Evolutionary conservation across 2,888 invertebrate species (phyloP).

Genomic region (Leucophenga maculata): DNA sequence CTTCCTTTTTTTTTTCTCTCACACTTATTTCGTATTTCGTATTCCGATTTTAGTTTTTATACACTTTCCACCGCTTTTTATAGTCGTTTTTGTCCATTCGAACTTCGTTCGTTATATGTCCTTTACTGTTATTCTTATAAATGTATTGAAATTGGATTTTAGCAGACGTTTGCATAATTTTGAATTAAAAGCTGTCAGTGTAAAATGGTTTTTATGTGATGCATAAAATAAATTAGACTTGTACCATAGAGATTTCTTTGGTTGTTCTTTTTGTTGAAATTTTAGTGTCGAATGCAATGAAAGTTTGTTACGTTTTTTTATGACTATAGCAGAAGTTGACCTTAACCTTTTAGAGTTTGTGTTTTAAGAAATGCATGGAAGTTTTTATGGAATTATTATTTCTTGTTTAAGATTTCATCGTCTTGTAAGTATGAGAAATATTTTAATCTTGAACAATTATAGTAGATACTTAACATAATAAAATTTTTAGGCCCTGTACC

Average conservation of each 20-base stretch:
- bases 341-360: conserved; percentile 7
- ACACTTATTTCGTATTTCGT: too few relatives aligned
- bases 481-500: too few relatives aligned
- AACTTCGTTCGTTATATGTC: background rate
- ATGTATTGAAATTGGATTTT: conserved; percentile 25
- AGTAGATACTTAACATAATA: too few relatives aligned
- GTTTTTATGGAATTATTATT: too few relatives aligned
- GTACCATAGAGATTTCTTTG: background rate
- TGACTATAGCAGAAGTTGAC: conserved; percentile 5
- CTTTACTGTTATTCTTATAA: conserved; percentile 15
- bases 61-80: too few relatives aligned
- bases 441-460: too few relatives aligned
- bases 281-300: background rate
- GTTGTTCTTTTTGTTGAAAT: background rate
- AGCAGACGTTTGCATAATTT: conserved; percentile 26
- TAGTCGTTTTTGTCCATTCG: background rate
- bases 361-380: too few relatives aligned
- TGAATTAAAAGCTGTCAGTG: conserved; percentile 22
- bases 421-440: too few relatives aligned
- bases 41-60: too few relatives aligned
- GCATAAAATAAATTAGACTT: conserved; percentile 27
- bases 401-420: too few relatives aligned
- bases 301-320: conserved; percentile 21
- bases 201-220: conserved; percentile 24
- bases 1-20: background rate